phyloP scores from a whole-genome alignment of 1,140 invertebrate species.

The Zaprionus davidi region DNA sequence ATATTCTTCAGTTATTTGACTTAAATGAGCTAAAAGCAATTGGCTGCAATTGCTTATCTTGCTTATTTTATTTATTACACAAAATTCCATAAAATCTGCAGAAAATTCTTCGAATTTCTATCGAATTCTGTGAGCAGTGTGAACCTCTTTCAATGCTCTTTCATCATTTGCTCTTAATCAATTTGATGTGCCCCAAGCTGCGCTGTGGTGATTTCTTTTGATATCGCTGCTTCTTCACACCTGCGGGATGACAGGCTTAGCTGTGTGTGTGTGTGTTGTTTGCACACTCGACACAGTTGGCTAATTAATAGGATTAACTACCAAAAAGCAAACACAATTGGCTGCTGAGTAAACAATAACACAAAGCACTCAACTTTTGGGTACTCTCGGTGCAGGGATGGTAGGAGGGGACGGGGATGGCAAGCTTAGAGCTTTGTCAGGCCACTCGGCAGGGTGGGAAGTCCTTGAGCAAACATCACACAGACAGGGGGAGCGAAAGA shows the following conservation, averaged over 20 bases:
- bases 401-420: not conserved
- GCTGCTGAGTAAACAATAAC: conserved; percentile 75
- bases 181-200: conserved; percentile 31
- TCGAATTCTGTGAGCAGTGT: not conserved
- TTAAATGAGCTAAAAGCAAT: not conserved
- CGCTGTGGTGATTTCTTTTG: conserved; percentile 35
- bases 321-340: conserved; percentile 82
- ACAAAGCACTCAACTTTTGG: conserved; percentile 66
- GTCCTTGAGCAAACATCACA: conserved; percentile 61
- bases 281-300: conserved; percentile 48
- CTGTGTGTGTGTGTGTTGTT: conserved; percentile 18
- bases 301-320: conserved; percentile 82
- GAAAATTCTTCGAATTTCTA: not conserved
- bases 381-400: not conserved
- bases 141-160: conserved; percentile 1
- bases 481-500: not conserved
- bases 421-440: conserved; percentile 21
- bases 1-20: not conserved
- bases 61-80: not conserved
- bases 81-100: not conserved
- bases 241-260: conserved; percentile 10
- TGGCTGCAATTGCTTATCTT: not conserved
- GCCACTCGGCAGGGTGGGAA: conserved; percentile 31
- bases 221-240: conserved; percentile 10
- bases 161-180: conserved; percentile 40